Percentiles rank a stretch among this genome's conserved stretches.
These are phyloP conservation scores for Gymnosoma rotundatum DNA, from an alignment of 2,888 invertebrate species.

Conservation along the genomic window DNA sequence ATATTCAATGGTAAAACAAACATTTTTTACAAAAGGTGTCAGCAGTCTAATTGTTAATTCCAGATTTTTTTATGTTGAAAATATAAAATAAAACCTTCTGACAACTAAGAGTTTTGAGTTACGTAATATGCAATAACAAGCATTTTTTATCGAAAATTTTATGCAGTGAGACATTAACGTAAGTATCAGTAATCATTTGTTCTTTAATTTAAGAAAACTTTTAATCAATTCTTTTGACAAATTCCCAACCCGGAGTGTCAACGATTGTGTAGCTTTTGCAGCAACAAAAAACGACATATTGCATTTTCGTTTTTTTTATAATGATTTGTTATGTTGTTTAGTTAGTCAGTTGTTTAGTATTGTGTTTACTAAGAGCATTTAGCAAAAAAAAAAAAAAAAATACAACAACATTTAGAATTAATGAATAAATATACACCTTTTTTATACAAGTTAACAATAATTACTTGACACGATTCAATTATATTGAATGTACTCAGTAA, in stretches of 20 bases:
- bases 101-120: too few species aligned
- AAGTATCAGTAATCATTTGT: too few species aligned
- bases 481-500: conserved; percentile 28
- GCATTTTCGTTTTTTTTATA: not conserved
- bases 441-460: conserved; percentile 49
- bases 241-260: conserved; percentile 15
- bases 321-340: conserved; percentile 33
- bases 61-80: too few species aligned
- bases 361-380: conserved; percentile 30
- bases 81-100: too few species aligned
- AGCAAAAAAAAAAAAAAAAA: not conserved
- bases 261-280: conserved; percentile 15
- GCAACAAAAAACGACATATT: not conserved
- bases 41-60: too few species aligned
- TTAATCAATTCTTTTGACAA: too few species aligned
- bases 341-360: conserved; percentile 46
- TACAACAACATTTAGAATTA: conserved; percentile 34
- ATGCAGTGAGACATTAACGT: too few species aligned
- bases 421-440: conserved; percentile 59
- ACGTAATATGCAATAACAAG: too few species aligned
- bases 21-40: too few species aligned
- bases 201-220: too few species aligned
- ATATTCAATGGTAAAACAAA: too few species aligned
- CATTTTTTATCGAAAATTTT: too few species aligned
- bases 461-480: conserved; percentile 61